phyloP scores from a whole-genome alignment of 2,113 vertebrate genomes.

The Pterocles gutturalis region DNA sequence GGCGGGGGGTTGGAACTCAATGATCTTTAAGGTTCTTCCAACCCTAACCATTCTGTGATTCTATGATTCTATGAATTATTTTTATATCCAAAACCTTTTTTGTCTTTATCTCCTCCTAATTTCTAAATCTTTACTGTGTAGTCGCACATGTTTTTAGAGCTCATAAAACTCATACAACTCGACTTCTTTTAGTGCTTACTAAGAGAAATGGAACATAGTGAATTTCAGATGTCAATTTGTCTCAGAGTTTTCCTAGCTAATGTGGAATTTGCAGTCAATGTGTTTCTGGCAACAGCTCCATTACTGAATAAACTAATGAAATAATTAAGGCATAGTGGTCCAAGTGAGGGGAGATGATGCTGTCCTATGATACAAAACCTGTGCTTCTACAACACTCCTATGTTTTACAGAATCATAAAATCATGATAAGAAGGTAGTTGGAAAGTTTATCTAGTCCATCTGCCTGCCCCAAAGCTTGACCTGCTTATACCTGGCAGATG shows the following conservation, averaged over 20 bases:
- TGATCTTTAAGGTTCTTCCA: too few relatives aligned
- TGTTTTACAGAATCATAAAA: neutral
- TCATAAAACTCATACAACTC: neutral
- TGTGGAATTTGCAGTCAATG: neutral
- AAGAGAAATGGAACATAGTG: neutral
- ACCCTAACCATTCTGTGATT: too few relatives aligned
- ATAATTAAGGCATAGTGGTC: neutral
- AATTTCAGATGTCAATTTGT: neutral
- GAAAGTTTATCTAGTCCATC: neutral
- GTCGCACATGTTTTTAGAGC: neutral
- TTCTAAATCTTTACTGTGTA: neutral
- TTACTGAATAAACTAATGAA: neutral
- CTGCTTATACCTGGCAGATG: neutral
- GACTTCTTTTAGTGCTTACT: neutral
- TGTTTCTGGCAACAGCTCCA: neutral
- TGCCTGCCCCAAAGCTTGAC: neutral
- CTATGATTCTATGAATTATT: neutral
- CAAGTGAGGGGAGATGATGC: neutral
- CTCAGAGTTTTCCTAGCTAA: neutral
- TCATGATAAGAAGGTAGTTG: neutral
- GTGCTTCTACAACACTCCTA: neutral
- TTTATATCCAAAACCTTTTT: neutral
- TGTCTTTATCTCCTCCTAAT: neutral
- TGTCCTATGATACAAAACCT: neutral
- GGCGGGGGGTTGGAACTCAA: too few relatives aligned